These are phyloP conservation scores for Crypturellus undulatus DNA, from an alignment of 2,113 vertebrate genomes.

Conservation along the genomic window DNA sequence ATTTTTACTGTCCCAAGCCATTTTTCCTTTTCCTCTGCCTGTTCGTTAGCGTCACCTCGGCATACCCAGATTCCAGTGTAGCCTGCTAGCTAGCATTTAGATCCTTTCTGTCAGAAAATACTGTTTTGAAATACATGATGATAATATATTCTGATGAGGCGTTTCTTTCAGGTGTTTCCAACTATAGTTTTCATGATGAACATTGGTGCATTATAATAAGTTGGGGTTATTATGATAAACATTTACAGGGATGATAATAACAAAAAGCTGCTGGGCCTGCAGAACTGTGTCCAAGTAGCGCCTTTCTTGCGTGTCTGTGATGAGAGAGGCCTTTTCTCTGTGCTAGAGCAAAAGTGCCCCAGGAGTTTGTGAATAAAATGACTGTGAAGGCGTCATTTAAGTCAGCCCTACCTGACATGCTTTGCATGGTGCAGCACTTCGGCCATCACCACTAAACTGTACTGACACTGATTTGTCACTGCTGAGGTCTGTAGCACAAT, in stretches of 20 bases:
- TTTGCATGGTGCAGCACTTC: neutral
- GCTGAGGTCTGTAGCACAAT: neutral
- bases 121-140: neutral
- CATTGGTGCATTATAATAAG: neutral
- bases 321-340: neutral
- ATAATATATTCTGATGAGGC: neutral
- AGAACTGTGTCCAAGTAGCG: neutral
- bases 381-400: rapidly evolving
- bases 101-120: neutral
- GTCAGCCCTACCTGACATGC: neutral
- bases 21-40: neutral
- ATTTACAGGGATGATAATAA: neutral
- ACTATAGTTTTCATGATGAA: neutral
- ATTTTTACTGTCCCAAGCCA: neutral
- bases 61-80: neutral
- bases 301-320: rapidly evolving
- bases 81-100: neutral
- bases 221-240: neutral
- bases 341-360: neutral
- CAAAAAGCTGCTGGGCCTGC: neutral
- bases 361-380: neutral
- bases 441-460: neutral
- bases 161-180: rapidly evolving
- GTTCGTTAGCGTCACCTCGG: neutral
- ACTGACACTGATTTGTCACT: conserved; percentile 1